Percentiles rank a stretch among this genome's conserved stretches.
These are phyloP conservation scores for Drosophila ambigua DNA, from an alignment of 1,140 invertebrate genomes.

Conservation along the genomic window DNA sequence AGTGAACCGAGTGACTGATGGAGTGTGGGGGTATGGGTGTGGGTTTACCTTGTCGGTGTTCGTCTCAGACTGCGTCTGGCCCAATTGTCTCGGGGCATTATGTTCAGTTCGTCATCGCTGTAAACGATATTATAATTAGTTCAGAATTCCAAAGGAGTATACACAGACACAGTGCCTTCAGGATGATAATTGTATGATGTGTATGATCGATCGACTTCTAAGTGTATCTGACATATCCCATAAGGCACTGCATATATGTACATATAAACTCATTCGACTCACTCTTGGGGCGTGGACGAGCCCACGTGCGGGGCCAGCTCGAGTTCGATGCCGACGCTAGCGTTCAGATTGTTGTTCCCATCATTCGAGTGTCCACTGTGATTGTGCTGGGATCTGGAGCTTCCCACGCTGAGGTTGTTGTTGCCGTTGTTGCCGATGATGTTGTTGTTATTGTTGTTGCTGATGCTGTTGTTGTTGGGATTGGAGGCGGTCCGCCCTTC, in stretches of 20 bases:
- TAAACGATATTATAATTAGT: not conserved
- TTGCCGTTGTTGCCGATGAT: slow-evolving; percentile 25
- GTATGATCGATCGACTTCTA: no score
- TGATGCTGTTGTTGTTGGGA: slow-evolving; percentile 17
- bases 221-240: not conserved
- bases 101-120: slow-evolving; percentile 83
- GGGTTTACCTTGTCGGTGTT: slow-evolving; percentile 88
- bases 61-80: slow-evolving; percentile 89
- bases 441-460: slow-evolving; percentile 25
- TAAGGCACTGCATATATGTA: not conserved
- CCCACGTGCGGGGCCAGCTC: slow-evolving; percentile 78
- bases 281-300: slow-evolving; percentile 73
- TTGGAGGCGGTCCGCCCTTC: slow-evolving; percentile 29
- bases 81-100: slow-evolving; percentile 90
- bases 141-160: no score
- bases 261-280: slow-evolving; percentile 18
- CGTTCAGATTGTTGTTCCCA: slow-evolving; percentile 74
- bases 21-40: not conserved
- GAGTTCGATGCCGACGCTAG: slow-evolving; percentile 74
- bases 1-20: not conserved
- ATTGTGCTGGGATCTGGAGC: slow-evolving; percentile 40
- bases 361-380: slow-evolving; percentile 70
- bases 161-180: no score
- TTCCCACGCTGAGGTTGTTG: slow-evolving; percentile 48
- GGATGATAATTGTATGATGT: no score